Conservation (phyloP, 2,113 vertebrate species). For the Pionites leucogaster region DNA sequence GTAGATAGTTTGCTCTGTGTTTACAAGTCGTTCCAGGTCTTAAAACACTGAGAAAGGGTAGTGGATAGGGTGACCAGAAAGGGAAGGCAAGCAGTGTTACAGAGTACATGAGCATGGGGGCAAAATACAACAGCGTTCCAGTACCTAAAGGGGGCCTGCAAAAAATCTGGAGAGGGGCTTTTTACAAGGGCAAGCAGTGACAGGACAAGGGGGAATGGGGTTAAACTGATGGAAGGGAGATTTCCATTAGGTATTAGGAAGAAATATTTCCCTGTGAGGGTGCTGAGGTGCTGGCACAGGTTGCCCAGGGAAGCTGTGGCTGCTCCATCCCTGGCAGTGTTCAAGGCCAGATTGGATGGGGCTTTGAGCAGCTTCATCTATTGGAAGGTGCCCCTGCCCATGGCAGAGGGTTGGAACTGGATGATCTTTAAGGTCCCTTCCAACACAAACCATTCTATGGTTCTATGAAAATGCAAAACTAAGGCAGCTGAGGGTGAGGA, state of each 20-base stretch:
- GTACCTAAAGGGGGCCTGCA: background rate
- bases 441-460: background rate
- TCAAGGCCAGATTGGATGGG: background rate
- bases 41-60: background rate
- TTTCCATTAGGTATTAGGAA: background rate
- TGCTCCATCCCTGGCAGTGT: background rate
- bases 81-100: background rate
- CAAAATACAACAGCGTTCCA: background rate
- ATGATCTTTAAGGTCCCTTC: background rate
- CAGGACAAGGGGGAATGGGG: background rate
- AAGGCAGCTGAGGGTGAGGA: background rate
- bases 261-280: background rate
- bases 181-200: background rate
- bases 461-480: background rate
- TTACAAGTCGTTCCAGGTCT: background rate
- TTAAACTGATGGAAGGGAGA: background rate
- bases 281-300: background rate
- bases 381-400: background rate
- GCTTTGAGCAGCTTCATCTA: background rate
- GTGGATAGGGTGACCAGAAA: too few relatives aligned
- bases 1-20: background rate
- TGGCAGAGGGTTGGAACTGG: background rate
- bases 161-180: background rate
- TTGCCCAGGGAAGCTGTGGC: background rate
- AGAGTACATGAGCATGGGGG: rapidly evolving